Evolutionary conservation across 2,888 invertebrate species (phyloP), one percentile per base, ranked within the genome.

Genomic region (Troides helena): DNA sequence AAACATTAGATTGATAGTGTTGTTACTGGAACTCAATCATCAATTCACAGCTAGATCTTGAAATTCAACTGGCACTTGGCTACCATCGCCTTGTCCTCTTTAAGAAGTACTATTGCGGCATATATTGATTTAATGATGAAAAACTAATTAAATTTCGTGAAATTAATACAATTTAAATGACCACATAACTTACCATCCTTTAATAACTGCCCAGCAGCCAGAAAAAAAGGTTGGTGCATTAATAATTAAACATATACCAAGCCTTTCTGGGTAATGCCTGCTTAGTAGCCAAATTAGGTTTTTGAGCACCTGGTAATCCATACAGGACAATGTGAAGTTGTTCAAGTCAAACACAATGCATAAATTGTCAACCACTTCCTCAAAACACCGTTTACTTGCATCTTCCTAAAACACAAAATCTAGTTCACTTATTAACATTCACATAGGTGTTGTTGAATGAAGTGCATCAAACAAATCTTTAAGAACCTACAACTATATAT

Each of bases 271-370:
- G 82, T 96, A 97, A 81, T 96, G 96, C 72, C 95, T 94, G 78
- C 95, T 95, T 17, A 96, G 92, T 57, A 96, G 84, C 96, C 96
- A 96, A 73, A 96, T 96, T 53, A 97, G 88, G 82, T 96, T 96
- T 84, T 96, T 96, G 18, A 96, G 93, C 72, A 96, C 93, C 83
- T 96, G 96, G 83, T 96, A 96, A 81, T 97, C 96, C 96, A 97
- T 96, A 79, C 96, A 96, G 60, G 94, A 94, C 60, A 96, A 87
- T 70, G 95, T 95, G 81, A 97, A 96, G 75, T 94, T 95, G 74
- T 94, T 94, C 75, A 97, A 85, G 85, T 97, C 96, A 86, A 97
- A 97, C 57, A 96, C 95, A 80, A 97, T 96, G 81, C 96, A 96
- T 23, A 96, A 84, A 80, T 96, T 96, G 86, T 97, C 96, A 23